These are phyloP conservation scores for Patiria pectinifera DNA, from an alignment of 53 echinoderm and acorn worm genomes.

Conservation along the genomic window DNA sequence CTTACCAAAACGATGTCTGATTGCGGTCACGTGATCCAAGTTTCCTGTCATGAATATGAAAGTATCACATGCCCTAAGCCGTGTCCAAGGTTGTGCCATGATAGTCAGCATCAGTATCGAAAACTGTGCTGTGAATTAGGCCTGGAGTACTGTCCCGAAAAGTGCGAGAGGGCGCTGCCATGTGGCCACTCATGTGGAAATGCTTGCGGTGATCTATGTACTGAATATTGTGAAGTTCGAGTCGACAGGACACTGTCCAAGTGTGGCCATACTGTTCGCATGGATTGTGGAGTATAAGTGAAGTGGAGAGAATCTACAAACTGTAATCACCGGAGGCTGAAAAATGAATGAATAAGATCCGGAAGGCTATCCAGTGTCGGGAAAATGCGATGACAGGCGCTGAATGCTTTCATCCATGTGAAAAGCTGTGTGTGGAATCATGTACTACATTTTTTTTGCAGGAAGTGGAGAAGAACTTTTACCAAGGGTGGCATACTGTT, in stretches of 20 bases:
- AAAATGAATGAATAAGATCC: too few species aligned
- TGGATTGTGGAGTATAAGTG: too few species aligned
- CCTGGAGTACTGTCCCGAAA: conserved; percentile 17
- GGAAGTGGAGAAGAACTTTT: too few species aligned
- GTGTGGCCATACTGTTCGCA: conserved; percentile 33
- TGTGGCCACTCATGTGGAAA: conserved; percentile 64
- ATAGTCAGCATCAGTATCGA: conserved; percentile 7
- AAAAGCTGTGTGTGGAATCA: too few species aligned
- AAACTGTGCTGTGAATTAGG: not conserved
- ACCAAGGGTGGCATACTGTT: conserved; percentile 34
- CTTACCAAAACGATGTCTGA: conserved; percentile 29
- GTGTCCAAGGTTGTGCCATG: not conserved
- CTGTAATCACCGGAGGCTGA: too few species aligned
- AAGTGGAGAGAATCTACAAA: too few species aligned
- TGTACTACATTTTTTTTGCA: too few species aligned
- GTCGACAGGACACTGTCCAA: not conserved
- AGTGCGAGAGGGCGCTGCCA: conserved; percentile 42
- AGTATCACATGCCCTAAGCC: conserved; percentile 13
- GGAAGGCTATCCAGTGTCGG: too few species aligned
- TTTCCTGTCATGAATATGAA: conserved; percentile 14
- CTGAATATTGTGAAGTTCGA: not conserved
- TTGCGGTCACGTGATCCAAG: conserved; percentile 35
- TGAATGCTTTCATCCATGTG: too few species aligned
- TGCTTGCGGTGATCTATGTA: conserved; percentile 5
- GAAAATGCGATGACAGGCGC: too few species aligned